Evolutionary conservation across 2,888 invertebrate species (phyloP), one percentile per base, ranked within the genome.

Genomic region (Tinea trinotella): DNA sequence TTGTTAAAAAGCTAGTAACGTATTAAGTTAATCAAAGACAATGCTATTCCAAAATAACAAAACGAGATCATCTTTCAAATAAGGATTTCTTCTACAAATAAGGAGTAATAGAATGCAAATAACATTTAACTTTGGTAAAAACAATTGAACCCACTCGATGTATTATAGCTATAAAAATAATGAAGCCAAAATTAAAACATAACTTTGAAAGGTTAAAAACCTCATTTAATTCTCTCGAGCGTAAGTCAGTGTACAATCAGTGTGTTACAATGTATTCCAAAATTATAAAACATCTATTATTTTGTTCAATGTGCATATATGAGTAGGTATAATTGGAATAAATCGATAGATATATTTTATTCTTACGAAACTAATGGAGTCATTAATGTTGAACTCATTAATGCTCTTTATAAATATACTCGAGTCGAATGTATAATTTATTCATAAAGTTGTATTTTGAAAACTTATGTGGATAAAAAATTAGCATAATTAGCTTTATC

Each of bases 341-440:
- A 40, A 40, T 40, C 13, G 40, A 40, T 40, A 13, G 10, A 40
- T 15, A 40, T 40, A n/a, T 40, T 35, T 40, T 40, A 40, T 40
- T 40, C 15, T 40, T 40, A 40, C 46, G 18, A 54, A 54, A 44
- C 54, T 44, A 54, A 54, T 54, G 30, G 24, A 54, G 54, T 30
- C 30, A 54, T 54, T 44, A 54, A 13, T 40, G 20, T 10, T 30
- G 54, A 18, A 17, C 35, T 35, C 10, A 12, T 15, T 40, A 30
- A 7, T 30, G 30, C n/a, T n/a, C n/a, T n/a, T n/a, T n/a, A n/a
- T n/a, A n/a, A n/a, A n/a, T n/a, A n/a, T n/a, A n/a, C n/a, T 7
- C 35, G 35, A 10, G 13, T 40, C 40, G n/a, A 40, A 15, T 40
- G 13, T 12, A 24, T 24, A 24, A 7, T 24, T 35, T 35, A 35